Evolutionary conservation across 2,113 vertebrate genomes (phyloP).

Genomic region (Apteryx mantelli): DNA sequence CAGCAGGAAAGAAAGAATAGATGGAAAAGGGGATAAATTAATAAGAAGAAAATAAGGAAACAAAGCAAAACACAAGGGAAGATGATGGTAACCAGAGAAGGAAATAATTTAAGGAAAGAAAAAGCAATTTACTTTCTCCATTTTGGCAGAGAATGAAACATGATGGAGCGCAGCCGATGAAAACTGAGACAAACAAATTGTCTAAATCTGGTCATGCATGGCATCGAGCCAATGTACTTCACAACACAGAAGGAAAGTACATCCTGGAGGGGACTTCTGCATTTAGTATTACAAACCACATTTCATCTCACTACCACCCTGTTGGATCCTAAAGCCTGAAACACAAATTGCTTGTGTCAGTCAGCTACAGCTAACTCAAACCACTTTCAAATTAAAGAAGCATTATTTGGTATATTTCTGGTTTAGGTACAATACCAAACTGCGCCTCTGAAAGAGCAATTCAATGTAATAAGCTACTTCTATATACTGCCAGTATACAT

Average conservation of each 20-base stretch:
- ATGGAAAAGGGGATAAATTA: background rate
- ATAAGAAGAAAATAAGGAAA: background rate
- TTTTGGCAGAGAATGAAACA: background rate
- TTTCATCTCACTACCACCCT: fast-evolving
- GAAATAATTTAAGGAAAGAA: background rate
- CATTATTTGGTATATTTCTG: background rate
- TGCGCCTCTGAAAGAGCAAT: background rate
- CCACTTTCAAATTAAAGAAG: background rate
- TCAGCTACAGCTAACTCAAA: background rate
- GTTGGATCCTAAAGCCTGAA: background rate
- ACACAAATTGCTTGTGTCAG: background rate
- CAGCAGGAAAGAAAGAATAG: background rate
- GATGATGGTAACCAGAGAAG: constrained; percentile 1
- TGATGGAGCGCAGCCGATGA: background rate
- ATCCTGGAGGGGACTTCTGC: background rate
- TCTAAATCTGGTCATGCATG: background rate
- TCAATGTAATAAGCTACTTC: background rate
- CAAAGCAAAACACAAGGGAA: background rate
- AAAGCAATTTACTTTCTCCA: background rate
- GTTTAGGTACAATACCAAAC: background rate
- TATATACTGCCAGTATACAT: fast-evolving
- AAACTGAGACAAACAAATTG: background rate
- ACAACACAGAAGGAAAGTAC: background rate
- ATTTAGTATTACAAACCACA: background rate
- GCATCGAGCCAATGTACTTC: fast-evolving